Percentiles rank a stretch among this genome's conserved stretches.
Evolutionary conservation across 2,888 invertebrate species (phyloP).

Genomic region (Ectropis crepuscularia): DNA sequence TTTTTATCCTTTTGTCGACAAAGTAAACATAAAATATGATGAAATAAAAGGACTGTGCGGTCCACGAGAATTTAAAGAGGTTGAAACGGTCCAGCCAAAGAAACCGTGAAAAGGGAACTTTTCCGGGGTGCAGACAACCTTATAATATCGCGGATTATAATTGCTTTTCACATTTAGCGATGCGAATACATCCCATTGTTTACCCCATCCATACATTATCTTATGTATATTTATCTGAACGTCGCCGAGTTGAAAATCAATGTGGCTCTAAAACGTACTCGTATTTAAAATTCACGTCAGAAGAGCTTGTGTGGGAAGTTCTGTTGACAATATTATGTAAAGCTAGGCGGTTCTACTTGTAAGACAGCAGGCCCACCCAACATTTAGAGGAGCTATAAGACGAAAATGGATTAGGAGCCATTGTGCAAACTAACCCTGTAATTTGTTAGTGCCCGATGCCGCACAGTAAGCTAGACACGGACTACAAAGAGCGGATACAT

Average conservation of each 20-base stretch:
- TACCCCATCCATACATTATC: background rate
- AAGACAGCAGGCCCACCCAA: conserved; percentile 14
- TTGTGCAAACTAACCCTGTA: conserved; percentile 16
- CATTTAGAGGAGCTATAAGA: conserved; percentile 13
- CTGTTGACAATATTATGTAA: conserved; percentile 12
- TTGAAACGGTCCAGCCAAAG: conserved; percentile 20
- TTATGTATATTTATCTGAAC: conserved; percentile 2
- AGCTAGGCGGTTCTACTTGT: conserved; percentile 20
- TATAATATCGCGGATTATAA: conserved; percentile 17
- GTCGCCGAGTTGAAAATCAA: conserved; percentile 9
- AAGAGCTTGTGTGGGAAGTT: background rate
- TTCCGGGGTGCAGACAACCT: conserved; percentile 23
- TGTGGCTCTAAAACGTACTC: conserved; percentile 1
- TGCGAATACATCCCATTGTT: background rate
- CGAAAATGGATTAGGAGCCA: conserved; percentile 10
- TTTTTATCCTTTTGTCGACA: conserved; percentile 25
- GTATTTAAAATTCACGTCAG: conserved; percentile 11
- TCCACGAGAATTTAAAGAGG: conserved; percentile 25
- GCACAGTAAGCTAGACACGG: conserved; percentile 18
- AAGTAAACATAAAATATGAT: conserved; percentile 24
- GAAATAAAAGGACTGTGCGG: conserved; percentile 23
- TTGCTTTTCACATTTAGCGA: conserved; percentile 12
- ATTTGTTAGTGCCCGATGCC: conserved; percentile 19
- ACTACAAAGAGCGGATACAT: conserved; percentile 37
- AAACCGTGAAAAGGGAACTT: conserved; percentile 26